Evolutionary conservation across 2,113 vertebrate species (phyloP).

Genomic region (Strix aluco): DNA sequence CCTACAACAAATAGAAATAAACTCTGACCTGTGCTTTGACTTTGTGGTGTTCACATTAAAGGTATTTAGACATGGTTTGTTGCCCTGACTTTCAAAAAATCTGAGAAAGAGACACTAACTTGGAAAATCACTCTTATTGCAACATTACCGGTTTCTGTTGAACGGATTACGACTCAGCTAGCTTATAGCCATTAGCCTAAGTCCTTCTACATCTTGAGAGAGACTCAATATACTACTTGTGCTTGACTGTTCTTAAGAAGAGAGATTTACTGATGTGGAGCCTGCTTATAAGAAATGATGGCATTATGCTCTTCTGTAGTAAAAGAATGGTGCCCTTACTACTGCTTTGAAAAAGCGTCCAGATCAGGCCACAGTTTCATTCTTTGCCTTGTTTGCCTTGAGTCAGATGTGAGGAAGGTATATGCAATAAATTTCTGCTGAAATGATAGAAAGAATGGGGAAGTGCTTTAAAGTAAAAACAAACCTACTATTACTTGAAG

Average conservation of each 20-base stretch:
- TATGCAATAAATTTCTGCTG: slow-evolving; percentile 18
- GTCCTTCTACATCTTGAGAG: background rate
- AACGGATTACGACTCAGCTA: background rate
- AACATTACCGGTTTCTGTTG: background rate
- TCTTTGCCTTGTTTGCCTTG: background rate
- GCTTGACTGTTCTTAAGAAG: background rate
- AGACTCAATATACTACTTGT: background rate
- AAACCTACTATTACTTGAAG: background rate
- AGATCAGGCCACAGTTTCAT: background rate
- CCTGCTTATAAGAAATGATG: background rate
- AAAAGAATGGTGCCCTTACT: background rate
- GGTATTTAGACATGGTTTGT: background rate
- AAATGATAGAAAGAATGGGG: background rate
- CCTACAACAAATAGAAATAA: background rate
- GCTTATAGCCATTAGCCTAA: background rate
- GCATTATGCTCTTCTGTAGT: background rate
- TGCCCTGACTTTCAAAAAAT: background rate
- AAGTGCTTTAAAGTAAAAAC: slow-evolving; percentile 40
- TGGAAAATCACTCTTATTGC: background rate
- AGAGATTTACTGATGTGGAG: background rate
- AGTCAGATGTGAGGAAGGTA: background rate
- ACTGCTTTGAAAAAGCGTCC: background rate
- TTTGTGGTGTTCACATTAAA: background rate
- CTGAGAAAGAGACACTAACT: background rate
- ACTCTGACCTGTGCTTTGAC: background rate